Percentiles rank a stretch among this genome's conserved stretches.
Evolutionary conservation across 2,888 invertebrate genomes (phyloP).

Genomic region (Acronicta aceris): DNA sequence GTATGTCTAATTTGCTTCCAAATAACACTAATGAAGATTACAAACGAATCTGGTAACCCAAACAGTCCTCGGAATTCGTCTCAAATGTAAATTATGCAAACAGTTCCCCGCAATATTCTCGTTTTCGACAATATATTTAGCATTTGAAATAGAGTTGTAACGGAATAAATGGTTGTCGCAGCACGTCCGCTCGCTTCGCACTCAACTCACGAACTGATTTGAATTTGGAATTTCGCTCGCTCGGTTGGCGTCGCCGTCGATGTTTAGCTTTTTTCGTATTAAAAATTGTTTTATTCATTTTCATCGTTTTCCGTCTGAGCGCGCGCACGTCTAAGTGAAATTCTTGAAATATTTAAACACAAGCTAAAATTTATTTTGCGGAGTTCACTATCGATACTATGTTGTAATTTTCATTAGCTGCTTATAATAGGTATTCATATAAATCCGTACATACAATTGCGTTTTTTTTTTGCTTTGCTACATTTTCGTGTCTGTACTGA

Average conservation of each 20-base stretch:
- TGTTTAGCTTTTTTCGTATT: constrained; percentile 66
- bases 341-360: constrained; percentile 8
- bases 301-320: constrained; percentile 36
- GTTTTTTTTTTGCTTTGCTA: too few species aligned
- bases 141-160: constrained; percentile 82
- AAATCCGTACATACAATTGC: too few species aligned
- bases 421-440: too few species aligned
- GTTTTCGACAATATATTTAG: constrained; percentile 84
- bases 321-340: constrained; percentile 27
- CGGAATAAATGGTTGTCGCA: constrained; percentile 80
- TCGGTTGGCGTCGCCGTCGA: constrained; percentile 66
- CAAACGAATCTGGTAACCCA: constrained; percentile 64
- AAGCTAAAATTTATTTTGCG: constrained; percentile 1
- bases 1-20: constrained; percentile 45
- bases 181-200: constrained; percentile 83
- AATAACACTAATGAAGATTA: constrained; percentile 60
- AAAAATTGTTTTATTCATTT: constrained; percentile 53
- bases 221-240: constrained; percentile 83
- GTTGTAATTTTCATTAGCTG: too few species aligned
- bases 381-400: too few species aligned
- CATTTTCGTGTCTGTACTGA: too few species aligned
- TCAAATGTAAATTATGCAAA: constrained; percentile 80
- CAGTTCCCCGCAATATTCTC: constrained; percentile 75
- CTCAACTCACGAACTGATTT: constrained; percentile 87
- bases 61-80: constrained; percentile 70